Base-by-base conservation (phyloP, 2,113 vertebrate species). In the Phalacrocorax carbo region DNA sequence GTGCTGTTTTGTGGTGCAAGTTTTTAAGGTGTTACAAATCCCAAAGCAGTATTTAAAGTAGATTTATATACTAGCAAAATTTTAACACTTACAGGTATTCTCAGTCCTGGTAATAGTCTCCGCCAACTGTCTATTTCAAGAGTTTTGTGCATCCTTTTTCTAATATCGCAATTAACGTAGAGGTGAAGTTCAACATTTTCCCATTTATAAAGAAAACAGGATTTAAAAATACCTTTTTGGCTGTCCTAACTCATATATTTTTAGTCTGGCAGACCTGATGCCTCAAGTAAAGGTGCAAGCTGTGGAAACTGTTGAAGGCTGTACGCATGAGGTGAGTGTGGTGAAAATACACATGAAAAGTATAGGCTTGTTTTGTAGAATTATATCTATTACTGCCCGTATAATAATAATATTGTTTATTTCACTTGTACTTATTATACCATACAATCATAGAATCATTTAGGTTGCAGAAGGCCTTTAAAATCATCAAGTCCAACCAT, bases 231-330 rank as follows among this genome's bases (percentile, higher is more conserved):
- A 27, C 13, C 2, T 29, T 58, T 51, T n/a, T 86, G 27, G 5
- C 32, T 48, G 25, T 87, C 14, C 49, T 97, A 88, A 96, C 32
- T 82, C 4, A 0, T 10, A 0, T 86, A 7, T 94, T 87, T 95
- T 71, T 78, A 99, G 99, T 97, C 97, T 99, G 94, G 88, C 98
- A 96, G 99, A 99, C 61, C 95, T 99, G 88, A 99, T 99, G 99
- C 99, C 99, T 73, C 98, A 98, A 89, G 98, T 99, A 71, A 99
- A 99, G 75, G 99, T 99, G 46, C 98, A 99, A 65, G 98, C 98
- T 68, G 99, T 99, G 44, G 99, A 99, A 84, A 99, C 99, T 3
- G 98, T 99, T 93, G 99, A 99, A 97, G 99, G 99, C 44, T 99
- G 99, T 93, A 99, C 98, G 5, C 99, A 99, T 72, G 99, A 99